Evolutionary conservation across 1,140 invertebrate species (phyloP), one percentile per base, ranked within the genome.

Genomic region (Mycetomoellerius zeteki): DNA sequence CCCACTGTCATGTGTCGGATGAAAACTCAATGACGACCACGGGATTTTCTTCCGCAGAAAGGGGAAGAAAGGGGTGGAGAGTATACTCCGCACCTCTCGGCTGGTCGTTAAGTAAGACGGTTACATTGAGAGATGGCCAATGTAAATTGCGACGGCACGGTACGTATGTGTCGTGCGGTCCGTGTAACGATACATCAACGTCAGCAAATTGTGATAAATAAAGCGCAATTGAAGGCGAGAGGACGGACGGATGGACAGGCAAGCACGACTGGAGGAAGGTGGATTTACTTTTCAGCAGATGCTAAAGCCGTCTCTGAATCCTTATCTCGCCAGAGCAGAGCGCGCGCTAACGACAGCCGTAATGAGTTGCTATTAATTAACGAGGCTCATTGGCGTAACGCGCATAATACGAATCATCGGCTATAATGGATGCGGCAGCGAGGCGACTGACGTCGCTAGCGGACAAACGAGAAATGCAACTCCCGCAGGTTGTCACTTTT

Each of bases 151-250:
- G 91, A 93, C 93, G 94, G 93, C 92, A 91, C 92, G 91, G 78
- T 90, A 91, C 91, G 90, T 89, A 92, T 93, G 88, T 91, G 89
- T 92, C 91, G 91, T 88, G 85, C 80, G 86, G 85, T 76, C 37
- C 91, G 78, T 94, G 93, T 93, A 92, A 89, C 91, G 90, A 94
- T 94, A 93, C 92, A 94, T 94, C 94, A 94, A 94, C 88, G 94
- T 94, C 93, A 91, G 91, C 89, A 94, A 94, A 94, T 94, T 93
- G 93, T 94, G 94, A 94, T 94, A 94, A 94, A 94, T 94, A 94
- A 94, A 94, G 93, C 93, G 91, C 92, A 94, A 94, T 94, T 93
- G 91, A 93, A 92, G 91, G 84, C 56, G 86, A 81, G 86, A 91
- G 67, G 80, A 62, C 78, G 65, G 58, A 84, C 10, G 76, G 62